Conservation (phyloP, 2,888 invertebrate genomes). For the Matsumyia berberina region DNA sequence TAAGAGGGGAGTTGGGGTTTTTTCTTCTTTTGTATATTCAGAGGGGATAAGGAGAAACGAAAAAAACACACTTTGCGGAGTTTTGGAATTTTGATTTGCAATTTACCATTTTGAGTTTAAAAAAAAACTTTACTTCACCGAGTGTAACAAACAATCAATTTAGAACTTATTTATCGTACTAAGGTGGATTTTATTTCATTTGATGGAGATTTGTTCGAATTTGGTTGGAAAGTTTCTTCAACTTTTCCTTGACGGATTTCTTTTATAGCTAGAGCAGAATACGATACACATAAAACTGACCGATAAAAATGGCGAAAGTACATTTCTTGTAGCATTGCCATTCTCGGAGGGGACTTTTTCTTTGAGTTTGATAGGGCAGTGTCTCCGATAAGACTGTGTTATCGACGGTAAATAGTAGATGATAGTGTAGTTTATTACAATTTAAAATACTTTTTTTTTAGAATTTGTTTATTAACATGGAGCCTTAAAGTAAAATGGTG, state of each 20-base stretch:
- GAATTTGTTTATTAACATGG: background rate
- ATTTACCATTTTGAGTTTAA: slow-evolving; percentile 69
- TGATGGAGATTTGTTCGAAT: slow-evolving; percentile 58
- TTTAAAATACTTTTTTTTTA: background rate
- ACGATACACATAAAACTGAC: slow-evolving; percentile 68
- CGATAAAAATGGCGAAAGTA: slow-evolving; percentile 67
- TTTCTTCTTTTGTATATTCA: slow-evolving; percentile 42
- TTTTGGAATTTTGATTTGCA: slow-evolving; percentile 27
- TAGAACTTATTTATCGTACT: slow-evolving; percentile 39
- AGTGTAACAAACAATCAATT: slow-evolving; percentile 51
- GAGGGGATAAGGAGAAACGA: slow-evolving; percentile 46
- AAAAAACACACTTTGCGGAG: slow-evolving; percentile 52
- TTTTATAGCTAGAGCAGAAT: slow-evolving; percentile 66
- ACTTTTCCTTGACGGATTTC: slow-evolving; percentile 61
- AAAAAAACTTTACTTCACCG: slow-evolving; percentile 52
- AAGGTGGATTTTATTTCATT: slow-evolving; percentile 67
- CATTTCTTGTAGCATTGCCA: slow-evolving; percentile 51
- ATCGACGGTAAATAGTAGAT: background rate
- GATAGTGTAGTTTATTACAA: background rate
- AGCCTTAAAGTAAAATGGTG: too few relatives aligned
- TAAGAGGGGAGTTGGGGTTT: slow-evolving; percentile 31
- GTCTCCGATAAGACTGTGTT: background rate
- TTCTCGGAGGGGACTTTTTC: background rate
- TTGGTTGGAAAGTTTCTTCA: slow-evolving; percentile 56
- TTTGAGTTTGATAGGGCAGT: slow-evolving; percentile 27